Evolutionary conservation across 2,113 vertebrate genomes (phyloP), one percentile per base, ranked within the genome.

Genomic region (Marcusenius ussheri): DNA sequence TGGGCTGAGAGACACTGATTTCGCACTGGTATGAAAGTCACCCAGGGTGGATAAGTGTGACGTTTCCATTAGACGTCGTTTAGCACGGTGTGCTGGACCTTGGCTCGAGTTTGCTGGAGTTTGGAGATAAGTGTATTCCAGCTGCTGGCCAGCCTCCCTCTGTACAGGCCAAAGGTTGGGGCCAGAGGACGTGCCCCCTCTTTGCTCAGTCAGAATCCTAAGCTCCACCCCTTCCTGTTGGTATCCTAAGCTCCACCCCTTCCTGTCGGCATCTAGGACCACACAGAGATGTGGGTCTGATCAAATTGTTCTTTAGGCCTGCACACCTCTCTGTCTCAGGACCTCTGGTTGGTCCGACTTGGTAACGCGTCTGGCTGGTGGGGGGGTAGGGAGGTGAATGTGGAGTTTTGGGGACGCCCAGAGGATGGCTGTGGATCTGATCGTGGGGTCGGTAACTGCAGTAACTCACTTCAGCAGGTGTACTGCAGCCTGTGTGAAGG

Each of bases 41-140:
- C 70, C 70, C 27, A 31, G 5, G 5, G 19, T 88, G 27, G 35
- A 11, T 56, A 31, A 56, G 39, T 39, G n/a, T 39, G 50, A 56
- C 46, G 7, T 88, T 56, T 39, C 15, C 27, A 24, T 49, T 88
- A 21, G 31, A 39, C 2, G 6, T 62, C 1, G 13, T 19, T 80
- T 15, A 39, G 74, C 15, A 27, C 9, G 15, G 15, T 77, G 62
- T 51, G 53, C 35, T 10, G 39, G 45, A 49, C 42, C 56, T 87
- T 27, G 15, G 31, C 62, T 24, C 10, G 39, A 21, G 88, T 27
- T 56, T 13, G 49, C 27, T n/a, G 10, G 62, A 35, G 17, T 89
- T 91, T n/a, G 50, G 62, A 89, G 88, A 90, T 89, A 90, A 90
- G 90, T 46, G 21, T 45, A 39, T 56, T 46, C 17, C 83, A 42